Evolutionary conservation across 1,140 invertebrate species (phyloP).

Genomic region (Aphidius gifuensis): DNA sequence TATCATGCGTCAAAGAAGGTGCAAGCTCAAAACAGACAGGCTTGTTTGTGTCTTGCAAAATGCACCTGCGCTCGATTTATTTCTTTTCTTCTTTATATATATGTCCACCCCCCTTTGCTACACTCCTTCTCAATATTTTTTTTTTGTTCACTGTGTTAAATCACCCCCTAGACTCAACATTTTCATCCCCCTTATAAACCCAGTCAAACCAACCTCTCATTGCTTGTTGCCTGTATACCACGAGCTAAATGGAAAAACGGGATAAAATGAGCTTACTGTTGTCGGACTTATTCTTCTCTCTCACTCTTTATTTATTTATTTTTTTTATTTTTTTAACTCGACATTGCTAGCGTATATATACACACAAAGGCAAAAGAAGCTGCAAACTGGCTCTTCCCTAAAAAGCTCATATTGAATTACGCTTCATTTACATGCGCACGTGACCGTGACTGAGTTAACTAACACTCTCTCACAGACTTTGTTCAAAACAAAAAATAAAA

Average conservation of each 20-base stretch:
- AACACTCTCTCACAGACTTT: not conserved
- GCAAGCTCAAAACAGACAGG: not conserved
- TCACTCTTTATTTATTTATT: not conserved
- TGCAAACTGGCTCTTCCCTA: slow-evolving; percentile 18
- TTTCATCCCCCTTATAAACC: no score
- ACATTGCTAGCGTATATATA: not conserved
- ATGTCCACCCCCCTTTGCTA: not conserved
- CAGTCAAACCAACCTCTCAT: no score
- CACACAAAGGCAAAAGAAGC: not conserved
- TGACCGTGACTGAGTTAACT: slow-evolving; percentile 16
- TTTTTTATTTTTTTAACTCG: not conserved
- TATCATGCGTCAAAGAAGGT: not conserved
- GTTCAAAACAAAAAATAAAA: not conserved
- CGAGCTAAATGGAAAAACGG: not conserved
- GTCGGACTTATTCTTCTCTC: not conserved
- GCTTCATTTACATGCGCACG: slow-evolving; percentile 24
- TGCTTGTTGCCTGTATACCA: no score
- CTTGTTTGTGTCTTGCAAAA: slow-evolving; percentile 17
- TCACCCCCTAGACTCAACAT: not conserved
- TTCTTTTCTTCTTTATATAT: slow-evolving; percentile 15
- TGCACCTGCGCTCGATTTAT: slow-evolving; percentile 27
- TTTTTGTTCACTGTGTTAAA: not conserved
- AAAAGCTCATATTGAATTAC: slow-evolving; percentile 26
- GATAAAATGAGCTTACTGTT: slow-evolving; percentile 12
- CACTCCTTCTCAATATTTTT: not conserved